Evolutionary conservation across 2,113 vertebrate genomes (phyloP).

Genomic region (Struthio camelus): DNA sequence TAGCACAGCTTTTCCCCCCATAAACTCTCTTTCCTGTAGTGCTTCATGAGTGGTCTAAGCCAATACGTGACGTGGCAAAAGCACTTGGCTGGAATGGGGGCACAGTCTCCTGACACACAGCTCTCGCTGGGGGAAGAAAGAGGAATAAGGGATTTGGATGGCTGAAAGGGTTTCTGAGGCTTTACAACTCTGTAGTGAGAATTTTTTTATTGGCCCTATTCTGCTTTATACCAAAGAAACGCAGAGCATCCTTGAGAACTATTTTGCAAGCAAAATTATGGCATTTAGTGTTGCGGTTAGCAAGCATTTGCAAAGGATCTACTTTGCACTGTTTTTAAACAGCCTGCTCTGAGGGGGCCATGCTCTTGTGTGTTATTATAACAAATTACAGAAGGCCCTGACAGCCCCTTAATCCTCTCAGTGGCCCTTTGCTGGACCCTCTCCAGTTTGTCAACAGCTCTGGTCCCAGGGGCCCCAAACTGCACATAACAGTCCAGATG

Average conservation of each 20-base stretch:
- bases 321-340: background rate
- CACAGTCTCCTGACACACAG: fast-evolving
- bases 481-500: background rate
- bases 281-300: background rate
- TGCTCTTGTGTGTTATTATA: background rate
- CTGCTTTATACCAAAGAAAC: background rate
- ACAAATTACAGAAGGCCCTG: background rate
- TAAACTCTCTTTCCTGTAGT: background rate
- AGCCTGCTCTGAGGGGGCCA: no score
- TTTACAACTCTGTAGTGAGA: background rate
- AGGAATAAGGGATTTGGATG: background rate
- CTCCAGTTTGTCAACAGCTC: fast-evolving
- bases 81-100: background rate
- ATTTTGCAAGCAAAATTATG: background rate
- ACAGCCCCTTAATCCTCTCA: background rate
- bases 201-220: background rate
- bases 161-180: background rate
- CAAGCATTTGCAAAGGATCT: background rate
- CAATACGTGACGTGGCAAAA: background rate
- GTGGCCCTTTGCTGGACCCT: background rate
- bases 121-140: background rate
- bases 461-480: background rate
- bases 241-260: background rate
- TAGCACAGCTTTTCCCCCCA: background rate
- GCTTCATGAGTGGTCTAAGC: background rate